Percentiles rank a stretch among this genome's conserved stretches.
Conservation (phyloP, 2,113 vertebrate genomes). For the Azemiops feae region DNA sequence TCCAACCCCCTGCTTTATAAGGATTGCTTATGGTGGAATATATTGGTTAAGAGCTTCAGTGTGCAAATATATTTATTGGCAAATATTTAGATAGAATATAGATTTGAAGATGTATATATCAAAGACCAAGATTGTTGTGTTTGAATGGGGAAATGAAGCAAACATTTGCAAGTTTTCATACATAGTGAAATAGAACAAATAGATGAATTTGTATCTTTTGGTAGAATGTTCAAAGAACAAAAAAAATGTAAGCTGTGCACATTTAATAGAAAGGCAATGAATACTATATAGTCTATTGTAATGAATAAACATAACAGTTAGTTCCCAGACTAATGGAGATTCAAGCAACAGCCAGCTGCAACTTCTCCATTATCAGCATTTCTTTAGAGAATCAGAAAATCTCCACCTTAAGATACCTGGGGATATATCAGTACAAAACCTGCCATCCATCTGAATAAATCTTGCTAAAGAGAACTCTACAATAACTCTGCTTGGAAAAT, state of each 20-base stretch:
- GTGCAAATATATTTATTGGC: neutral
- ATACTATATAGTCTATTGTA: neutral
- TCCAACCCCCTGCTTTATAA: neutral
- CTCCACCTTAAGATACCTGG: neutral
- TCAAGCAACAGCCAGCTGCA: neutral
- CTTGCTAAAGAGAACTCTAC: neutral
- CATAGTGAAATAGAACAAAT: neutral
- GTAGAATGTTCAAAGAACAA: neutral
- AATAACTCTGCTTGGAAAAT: neutral
- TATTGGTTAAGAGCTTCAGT: neutral
- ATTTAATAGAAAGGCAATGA: neutral
- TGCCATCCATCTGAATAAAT: neutral
- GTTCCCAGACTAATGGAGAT: neutral
- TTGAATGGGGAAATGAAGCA: neutral
- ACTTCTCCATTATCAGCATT: neutral
- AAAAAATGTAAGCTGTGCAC: neutral
- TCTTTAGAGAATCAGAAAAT: neutral
- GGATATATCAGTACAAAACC: neutral
- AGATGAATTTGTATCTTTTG: neutral
- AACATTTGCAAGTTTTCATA: neutral
- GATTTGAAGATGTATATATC: neutral
- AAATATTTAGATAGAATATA: neutral
- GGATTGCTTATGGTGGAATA: neutral
- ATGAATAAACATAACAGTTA: neutral
- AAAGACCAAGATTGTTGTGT: neutral